These are phyloP conservation scores for Apodemus sylvaticus DNA, from an alignment of 2,113 vertebrate species.

Conservation along the genomic window DNA sequence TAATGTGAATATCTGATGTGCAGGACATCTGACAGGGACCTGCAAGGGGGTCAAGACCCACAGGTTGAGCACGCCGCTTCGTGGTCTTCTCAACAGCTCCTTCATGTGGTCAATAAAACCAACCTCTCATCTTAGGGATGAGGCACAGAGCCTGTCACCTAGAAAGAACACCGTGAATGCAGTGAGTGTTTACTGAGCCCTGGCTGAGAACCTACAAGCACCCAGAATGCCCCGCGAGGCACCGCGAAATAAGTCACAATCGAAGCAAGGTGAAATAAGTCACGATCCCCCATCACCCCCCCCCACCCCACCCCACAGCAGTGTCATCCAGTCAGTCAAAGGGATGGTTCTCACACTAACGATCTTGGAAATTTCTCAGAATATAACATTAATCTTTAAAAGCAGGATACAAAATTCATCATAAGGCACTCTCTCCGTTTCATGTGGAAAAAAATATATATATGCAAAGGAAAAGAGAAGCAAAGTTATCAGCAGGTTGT, in stretches of 20 bases:
- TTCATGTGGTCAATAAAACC: neutral
- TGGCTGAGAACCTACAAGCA: neutral
- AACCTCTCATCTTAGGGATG: too few relatives aligned
- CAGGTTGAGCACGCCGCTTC: neutral
- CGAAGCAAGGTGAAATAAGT: neutral
- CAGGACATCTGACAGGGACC: neutral
- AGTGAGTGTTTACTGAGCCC: neutral
- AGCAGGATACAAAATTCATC: conserved; percentile 56
- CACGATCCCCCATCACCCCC: rapidly evolving
- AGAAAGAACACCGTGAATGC: rapidly evolving
- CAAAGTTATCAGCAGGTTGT: neutral
- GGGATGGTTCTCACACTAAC: neutral
- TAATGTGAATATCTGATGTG: neutral
- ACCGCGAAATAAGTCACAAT: neutral
- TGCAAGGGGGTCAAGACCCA: neutral
- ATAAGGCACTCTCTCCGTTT: conserved; percentile 22
- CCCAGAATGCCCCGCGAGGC: rapidly evolving
- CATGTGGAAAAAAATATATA: neutral
- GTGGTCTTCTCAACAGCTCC: neutral
- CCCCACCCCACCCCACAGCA: neutral
- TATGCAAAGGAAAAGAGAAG: neutral
- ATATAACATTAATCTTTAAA: conserved; percentile 43
- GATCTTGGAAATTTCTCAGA: conserved; percentile 40
- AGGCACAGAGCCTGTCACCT: neutral
- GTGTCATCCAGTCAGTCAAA: neutral